These are phyloP conservation scores for Pherbina coryleti DNA, from an alignment of 2,888 invertebrate species.

Conservation along the genomic window DNA sequence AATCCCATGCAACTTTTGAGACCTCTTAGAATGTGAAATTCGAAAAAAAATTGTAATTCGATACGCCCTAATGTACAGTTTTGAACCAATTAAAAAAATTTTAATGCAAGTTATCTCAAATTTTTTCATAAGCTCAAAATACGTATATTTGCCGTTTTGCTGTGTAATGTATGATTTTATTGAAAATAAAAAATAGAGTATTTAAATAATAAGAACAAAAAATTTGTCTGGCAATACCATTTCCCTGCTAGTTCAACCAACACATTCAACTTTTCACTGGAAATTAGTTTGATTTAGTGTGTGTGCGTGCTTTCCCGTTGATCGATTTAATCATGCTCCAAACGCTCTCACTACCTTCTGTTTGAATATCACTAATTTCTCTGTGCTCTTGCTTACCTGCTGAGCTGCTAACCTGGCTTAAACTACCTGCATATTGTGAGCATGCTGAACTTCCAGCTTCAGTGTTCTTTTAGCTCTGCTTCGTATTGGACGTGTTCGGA, in stretches of 20 bases:
- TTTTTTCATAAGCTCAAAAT: too few relatives aligned
- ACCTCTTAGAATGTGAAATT: too few relatives aligned
- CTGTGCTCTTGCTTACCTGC: background rate
- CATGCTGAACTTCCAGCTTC: conserved; percentile 47
- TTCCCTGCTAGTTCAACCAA: background rate
- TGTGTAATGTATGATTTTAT: too few relatives aligned
- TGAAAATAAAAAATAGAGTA: background rate
- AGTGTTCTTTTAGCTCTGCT: conserved; percentile 58
- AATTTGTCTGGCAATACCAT: background rate
- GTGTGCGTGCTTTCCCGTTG: background rate
- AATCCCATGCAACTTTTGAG: too few relatives aligned
- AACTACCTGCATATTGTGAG: conserved; percentile 35
- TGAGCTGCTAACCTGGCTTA: conserved; percentile 8
- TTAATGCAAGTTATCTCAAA: too few relatives aligned
- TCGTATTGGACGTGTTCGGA: conserved; percentile 58
- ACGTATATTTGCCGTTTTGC: too few relatives aligned
- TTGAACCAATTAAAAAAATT: too few relatives aligned
- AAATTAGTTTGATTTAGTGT: background rate
- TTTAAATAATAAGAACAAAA: background rate
- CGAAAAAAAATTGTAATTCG: too few relatives aligned
- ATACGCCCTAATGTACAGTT: too few relatives aligned
- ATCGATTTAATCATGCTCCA: background rate
- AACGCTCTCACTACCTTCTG: background rate
- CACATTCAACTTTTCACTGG: background rate
- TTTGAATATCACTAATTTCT: too few relatives aligned